Conservation (phyloP, 2,113 vertebrate genomes). For the Heterochromis multidens region DNA sequence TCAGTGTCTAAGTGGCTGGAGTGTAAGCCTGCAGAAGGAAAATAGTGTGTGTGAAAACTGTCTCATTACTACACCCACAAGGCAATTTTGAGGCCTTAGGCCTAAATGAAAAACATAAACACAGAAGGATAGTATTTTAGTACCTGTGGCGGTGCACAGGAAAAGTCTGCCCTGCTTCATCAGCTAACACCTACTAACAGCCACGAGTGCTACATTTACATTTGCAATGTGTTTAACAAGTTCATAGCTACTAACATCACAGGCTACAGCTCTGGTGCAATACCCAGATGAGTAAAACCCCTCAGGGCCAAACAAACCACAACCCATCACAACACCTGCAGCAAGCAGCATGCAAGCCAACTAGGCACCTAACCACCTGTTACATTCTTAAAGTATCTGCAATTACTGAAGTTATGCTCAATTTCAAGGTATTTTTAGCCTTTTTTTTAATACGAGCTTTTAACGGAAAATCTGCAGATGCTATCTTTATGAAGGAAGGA, state of each 20-base stretch:
- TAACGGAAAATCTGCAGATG: neutral
- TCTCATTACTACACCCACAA: constrained; percentile 14
- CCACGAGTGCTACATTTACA: constrained; percentile 10
- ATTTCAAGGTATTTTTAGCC: neutral
- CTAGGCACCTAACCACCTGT: constrained; percentile 41
- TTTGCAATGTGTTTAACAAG: constrained; percentile 26
- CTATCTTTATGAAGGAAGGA: neutral
- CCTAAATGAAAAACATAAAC: constrained; percentile 29
- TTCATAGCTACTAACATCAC: constrained; percentile 16
- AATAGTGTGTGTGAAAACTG: constrained; percentile 27
- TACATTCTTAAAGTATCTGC: constrained; percentile 57
- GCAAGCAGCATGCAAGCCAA: constrained; percentile 22
- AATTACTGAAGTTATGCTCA: constrained; percentile 39
- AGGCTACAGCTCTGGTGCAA: constrained; percentile 53
- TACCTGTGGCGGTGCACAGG: neutral
- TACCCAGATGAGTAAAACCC: constrained; percentile 52
- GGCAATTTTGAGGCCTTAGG: constrained; percentile 1
- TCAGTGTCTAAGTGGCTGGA: constrained; percentile 2
- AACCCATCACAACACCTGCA: constrained; percentile 67
- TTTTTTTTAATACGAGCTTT: neutral
- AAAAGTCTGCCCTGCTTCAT: neutral
- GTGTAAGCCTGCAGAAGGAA: constrained; percentile 12
- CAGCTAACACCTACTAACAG: neutral
- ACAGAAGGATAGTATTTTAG: neutral
- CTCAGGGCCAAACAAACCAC: constrained; percentile 46